Base-by-base conservation (phyloP, 2,888 invertebrate species). In the Eupsilia transversa region DNA sequence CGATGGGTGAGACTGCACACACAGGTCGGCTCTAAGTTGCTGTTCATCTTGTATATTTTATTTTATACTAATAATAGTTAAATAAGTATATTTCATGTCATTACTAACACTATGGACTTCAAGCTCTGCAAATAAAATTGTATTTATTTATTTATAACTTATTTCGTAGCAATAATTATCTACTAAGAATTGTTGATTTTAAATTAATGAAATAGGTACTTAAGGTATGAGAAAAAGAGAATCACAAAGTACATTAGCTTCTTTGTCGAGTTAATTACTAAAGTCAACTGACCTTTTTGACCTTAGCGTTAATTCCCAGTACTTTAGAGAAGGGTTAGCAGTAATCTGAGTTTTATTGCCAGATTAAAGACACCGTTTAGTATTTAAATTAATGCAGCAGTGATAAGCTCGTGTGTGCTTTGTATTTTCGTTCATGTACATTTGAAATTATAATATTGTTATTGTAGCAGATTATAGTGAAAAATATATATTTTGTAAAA, bases 251-350 rank as follows among this genome's bases (percentile, higher is more conserved):
- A 68, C 67, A 65, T 69, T 65, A 49, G 57, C 65, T 66, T 65
- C 76, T 75, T 72, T 54, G 68, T 77, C 41, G 70, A 57, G 61
- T 77, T 72, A 81, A 82, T 85, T 86, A 41, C 57, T 82, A 72
- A 72, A 81, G 9, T 76, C 82, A 79, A 84, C 76, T 84, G 79
- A 85, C 76, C 87, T 82, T 73, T 80, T 79, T 73, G 74, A 86
- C 82, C 82, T 84, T 68, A 68, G 74, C 66, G 79, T 82, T 86
- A 84, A 86, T 85, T 84, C 85, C 60, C 75, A 67, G 64, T 79
- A 72, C 74, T 76, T 84, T 61, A 76, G 59, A 61, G 67, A 72
- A 78, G 85, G 74, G 84, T 67, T 72, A 76, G 68, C 72, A 64
- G 66, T 74, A 82, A 86, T 81, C 82, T 86, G 81, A 71, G 82